These are phyloP conservation scores for Nylanderia fulva DNA, from an alignment of 1,140 invertebrate species.

Conservation along the genomic window DNA sequence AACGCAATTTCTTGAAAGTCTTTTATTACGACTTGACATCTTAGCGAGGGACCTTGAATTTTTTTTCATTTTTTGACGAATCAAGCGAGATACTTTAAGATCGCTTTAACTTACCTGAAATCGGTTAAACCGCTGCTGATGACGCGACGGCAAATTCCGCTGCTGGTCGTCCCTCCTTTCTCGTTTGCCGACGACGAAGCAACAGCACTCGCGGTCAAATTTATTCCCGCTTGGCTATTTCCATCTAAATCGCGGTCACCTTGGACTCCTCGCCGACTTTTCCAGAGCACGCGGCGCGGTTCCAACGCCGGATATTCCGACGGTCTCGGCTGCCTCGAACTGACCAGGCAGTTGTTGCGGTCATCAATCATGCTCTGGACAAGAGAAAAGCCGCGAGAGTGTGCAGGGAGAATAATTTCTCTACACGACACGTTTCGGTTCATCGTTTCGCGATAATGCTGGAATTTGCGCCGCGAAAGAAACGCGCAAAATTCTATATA, in stretches of 20 bases:
- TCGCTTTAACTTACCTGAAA: constrained; percentile 78
- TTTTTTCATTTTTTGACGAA: background rate
- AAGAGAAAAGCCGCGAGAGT: constrained; percentile 52
- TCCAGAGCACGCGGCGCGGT: constrained; percentile 8
- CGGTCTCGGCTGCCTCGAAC: constrained; percentile 17
- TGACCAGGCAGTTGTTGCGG: constrained; percentile 25
- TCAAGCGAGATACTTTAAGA: constrained; percentile 80
- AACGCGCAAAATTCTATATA: background rate
- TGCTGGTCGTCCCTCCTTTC: constrained; percentile 50
- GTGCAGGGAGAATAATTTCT: constrained; percentile 65
- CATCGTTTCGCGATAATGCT: constrained; percentile 21
- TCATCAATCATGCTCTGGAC: constrained; percentile 60
- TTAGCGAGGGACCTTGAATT: no score
- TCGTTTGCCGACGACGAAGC: constrained; percentile 28
- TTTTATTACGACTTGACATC: no score
- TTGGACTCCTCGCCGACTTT: constrained; percentile 43
- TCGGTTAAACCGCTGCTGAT: constrained; percentile 78
- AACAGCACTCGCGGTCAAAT: constrained; percentile 41
- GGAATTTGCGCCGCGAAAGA: background rate
- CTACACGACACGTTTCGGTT: constrained; percentile 14
- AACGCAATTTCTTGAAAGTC: no score
- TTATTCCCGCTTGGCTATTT: constrained; percentile 58
- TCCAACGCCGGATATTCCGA: constrained; percentile 44
- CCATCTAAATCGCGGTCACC: constrained; percentile 53
- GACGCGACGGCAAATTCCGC: constrained; percentile 76